Base-by-base conservation (phyloP, 2,797 vertebrate genomes). In the Arctocebus calabarensis region DNA sequence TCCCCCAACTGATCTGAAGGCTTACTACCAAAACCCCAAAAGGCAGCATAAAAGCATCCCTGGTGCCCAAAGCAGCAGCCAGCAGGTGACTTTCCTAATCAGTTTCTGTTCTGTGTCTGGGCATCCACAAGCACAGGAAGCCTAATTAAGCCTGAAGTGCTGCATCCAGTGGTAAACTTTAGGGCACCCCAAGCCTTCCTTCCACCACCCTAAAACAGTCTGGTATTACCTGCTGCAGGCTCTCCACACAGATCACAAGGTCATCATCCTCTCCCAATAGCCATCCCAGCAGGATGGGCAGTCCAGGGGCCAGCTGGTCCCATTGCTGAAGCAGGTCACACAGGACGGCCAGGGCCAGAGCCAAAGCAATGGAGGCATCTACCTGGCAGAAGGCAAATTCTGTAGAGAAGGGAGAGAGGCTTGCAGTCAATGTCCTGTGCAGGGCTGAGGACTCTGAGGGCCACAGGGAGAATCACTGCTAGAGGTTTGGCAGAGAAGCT, bases 311-410 rank as follows among this genome's bases (percentile, higher is more conserved):
- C 27, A 98, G 95, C 96, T 98, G 97, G 8, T 97, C 97, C 99
- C 99, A 99, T 48, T 43, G 91, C 98, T 97, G 98, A 2, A 99
- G 98, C 94, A 99, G 98, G 95, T 98, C 98, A 98, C 99, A 99
- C 96, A 99, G 96, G 23, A 98, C 97, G 48, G 95, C 98, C 92
- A 99, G 96, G 0, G 99, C 99, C 43, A 98, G 96, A 79, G 99
- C 98, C 98, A 99, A 97, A 20, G 99, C 99, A 73, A 99, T 98
- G 0, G 99, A 98, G 86, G 99, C 99, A 95, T 98, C 99, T 91
- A 99, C 98, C 0, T 98, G 96, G 96, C 97, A 98, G 25, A 98
- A 98, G 7, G 97, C 96, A 96, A 98, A 98, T 82, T 98, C 99
- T 99, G 98, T 23, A 93, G 90, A 97, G 93, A 97, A 12, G 94